Base-by-base conservation (phyloP, 1,140 invertebrate species). In the Meloidogyne exigua region DNA sequence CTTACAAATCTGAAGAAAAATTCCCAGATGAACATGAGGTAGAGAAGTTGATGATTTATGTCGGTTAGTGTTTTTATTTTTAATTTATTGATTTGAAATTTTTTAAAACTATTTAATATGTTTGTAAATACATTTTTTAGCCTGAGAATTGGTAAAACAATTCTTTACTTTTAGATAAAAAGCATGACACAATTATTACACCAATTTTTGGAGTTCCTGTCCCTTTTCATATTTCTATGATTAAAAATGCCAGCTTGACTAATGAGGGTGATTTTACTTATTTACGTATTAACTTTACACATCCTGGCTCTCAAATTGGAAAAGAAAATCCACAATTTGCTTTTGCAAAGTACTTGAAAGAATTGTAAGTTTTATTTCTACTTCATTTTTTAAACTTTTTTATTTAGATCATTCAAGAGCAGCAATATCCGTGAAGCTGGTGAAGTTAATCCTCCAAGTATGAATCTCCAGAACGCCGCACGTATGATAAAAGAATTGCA, bases 401-500 rank as follows among this genome's bases (percentile, higher is more conserved):
- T 76, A 79, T 88, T 42, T 85, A 95, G 94, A 39, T 98, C 96
- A n/a, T 99, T 97, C 88, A 92, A 96, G 83, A 96, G 95, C 88
- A 95, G 93, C 79, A 99, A 99, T 89, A 92, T 93, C 21, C 98
- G 98, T 90, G 95, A 98, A 88, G 95, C 95, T 13, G 96, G 96
- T 69, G 95, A 98, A 89, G 91, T 96, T 68, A 93, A 92, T 7
- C 92, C 96, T 0, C 94, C 96, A 0, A 98, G 95, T 0, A 92
- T 93, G 0, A 99, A 99, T 89, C 89, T 99, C 10, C 96, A 95
- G 85, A 98, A 94, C 39, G 95, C 95, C 1, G 98, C 96, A 88
- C 91, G 96, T 75, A 90, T 98, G 11, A 99, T 99, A 83, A 99
- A 99, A 89, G 96, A 99, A 90, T 95, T 99, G 39, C 97, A 99